Base-by-base conservation (phyloP, 2,113 vertebrate genomes). In the Apeltes quadracus region DNA sequence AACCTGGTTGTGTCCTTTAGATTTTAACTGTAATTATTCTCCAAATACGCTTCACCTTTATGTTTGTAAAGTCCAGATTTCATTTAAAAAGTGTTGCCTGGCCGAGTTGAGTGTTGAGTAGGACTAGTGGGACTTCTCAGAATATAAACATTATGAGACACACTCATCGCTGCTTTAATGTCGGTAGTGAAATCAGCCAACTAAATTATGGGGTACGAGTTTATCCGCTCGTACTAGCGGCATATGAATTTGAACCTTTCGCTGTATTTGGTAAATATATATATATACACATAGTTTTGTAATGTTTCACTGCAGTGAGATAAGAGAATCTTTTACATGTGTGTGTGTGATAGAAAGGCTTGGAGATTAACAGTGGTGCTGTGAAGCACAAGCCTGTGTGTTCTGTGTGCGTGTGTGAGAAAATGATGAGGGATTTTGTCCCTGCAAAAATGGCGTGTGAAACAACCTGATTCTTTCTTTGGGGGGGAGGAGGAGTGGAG, bases 121-220 rank as follows among this genome's bases (percentile, higher is more conserved):
- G 63, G 75, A 72, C 76, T 76, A 23, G 43, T 14, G 70, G 84
- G 79, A 88, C 68, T 76, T 84, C 71, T 84, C 76, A 72, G 83
- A 88, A 76, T 85, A 91, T 83, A 85, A 89, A 92, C 78, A 75
- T 85, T 83, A 89, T 81, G 83, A 82, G 77, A 88, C 76, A 66
- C 71, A 84, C 71, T 85, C 78, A 83, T 56, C 25, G 18, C 57
- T 61, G 69, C 67, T 74, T 90, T 88, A 80, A 83, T 79, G 77
- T 29, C 1, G 0, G 68, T 27, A 59, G 34, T 91, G 78, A 89
- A 89, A 87, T 74, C 82, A 78, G 50, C 69, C 79, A 70, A 81
- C 70, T 79, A 84, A 87, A 39, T 84, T 78, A 90, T 14, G 80
- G 72, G 58, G 63, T n/a, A 76, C 63, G 72, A 84, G 75, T 85